A percentile compares a stretch with the other conserved stretches of the same genome.
phyloP scores from a whole-genome alignment of 2,888 invertebrate species.

The Trichogramma evanescens region DNA sequence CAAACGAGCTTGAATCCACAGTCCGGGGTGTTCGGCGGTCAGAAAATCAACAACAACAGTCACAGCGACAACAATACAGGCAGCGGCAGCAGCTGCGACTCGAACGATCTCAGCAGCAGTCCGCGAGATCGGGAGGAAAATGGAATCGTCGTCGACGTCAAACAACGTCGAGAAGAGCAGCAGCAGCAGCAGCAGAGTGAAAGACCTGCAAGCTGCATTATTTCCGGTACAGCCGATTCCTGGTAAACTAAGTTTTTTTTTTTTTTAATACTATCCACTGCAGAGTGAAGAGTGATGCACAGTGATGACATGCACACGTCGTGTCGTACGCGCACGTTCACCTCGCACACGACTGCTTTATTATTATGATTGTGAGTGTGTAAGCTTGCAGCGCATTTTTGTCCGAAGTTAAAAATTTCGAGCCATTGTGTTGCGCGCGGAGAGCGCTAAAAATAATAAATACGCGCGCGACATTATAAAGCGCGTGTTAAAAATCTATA shows the following conservation, averaged over 20 bases:
- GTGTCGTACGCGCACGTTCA: no score
- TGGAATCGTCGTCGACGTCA: constrained; percentile 24
- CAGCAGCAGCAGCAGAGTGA: constrained; percentile 49
- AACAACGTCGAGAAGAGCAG: constrained; percentile 16
- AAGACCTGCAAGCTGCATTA: constrained; percentile 60
- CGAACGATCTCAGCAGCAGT: constrained; percentile 11
- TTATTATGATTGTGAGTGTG: no score
- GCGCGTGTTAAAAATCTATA: no score
- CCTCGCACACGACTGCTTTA: no score
- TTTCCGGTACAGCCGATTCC: constrained; percentile 52
- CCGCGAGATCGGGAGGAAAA: constrained; percentile 22
- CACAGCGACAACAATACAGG: no score
- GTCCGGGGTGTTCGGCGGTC: constrained; percentile 25
- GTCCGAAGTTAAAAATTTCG: no score
- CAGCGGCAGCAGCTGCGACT: no score
- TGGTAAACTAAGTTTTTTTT: constrained; percentile 28
- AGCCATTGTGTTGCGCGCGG: no score
- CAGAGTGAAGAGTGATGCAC: background rate
- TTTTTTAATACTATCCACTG: background rate
- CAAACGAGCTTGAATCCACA: constrained; percentile 11
- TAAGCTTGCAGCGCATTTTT: no score
- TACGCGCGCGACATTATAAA: no score
- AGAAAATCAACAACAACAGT: constrained; percentile 4
- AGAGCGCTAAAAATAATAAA: no score
- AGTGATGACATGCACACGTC: no score